Conservation (phyloP, 2,888 invertebrate species). For the Punctoribates punctum region DNA sequence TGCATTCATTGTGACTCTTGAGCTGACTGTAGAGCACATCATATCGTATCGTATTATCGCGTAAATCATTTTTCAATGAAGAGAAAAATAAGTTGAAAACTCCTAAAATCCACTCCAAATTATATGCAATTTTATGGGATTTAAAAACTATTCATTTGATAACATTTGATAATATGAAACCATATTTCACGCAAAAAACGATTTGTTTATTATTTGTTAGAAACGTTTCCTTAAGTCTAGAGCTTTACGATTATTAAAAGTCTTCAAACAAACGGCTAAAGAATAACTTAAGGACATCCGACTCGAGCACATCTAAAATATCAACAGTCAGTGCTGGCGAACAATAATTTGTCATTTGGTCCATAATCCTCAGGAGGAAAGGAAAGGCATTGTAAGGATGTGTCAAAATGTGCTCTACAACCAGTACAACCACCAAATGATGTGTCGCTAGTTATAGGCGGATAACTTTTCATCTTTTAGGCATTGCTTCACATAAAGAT, state of each 20-base stretch:
- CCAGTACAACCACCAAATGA: conserved; percentile 29
- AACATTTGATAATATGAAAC: background rate
- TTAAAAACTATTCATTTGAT: background rate
- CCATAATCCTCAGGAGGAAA: conserved; percentile 34
- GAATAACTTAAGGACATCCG: conserved; percentile 3
- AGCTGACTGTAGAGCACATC: background rate
- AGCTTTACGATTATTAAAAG: conserved; percentile 18
- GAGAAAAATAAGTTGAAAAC: background rate
- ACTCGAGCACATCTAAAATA: conserved; percentile 22
- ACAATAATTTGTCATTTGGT: conserved; percentile 36
- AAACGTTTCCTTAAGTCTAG: background rate
- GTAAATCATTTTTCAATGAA: conserved; percentile 23
- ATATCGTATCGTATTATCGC: conserved; percentile 31
- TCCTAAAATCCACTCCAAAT: background rate
- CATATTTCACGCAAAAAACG: background rate
- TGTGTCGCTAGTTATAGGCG: conserved; percentile 35
- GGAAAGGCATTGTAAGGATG: conserved; percentile 28
- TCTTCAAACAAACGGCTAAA: conserved; percentile 1
- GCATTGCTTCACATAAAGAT: conserved; percentile 24
- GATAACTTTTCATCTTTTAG: conserved; percentile 29
- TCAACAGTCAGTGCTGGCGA: conserved; percentile 23
- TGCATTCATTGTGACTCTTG: background rate
- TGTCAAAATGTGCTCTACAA: conserved; percentile 30
- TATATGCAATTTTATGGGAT: conserved; percentile 27
- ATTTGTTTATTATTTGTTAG: conserved; percentile 13